Percentiles rank a stretch among this genome's conserved stretches.
Conservation (phyloP, 2,113 vertebrate species). For the Brachypteracias leptosomus region DNA sequence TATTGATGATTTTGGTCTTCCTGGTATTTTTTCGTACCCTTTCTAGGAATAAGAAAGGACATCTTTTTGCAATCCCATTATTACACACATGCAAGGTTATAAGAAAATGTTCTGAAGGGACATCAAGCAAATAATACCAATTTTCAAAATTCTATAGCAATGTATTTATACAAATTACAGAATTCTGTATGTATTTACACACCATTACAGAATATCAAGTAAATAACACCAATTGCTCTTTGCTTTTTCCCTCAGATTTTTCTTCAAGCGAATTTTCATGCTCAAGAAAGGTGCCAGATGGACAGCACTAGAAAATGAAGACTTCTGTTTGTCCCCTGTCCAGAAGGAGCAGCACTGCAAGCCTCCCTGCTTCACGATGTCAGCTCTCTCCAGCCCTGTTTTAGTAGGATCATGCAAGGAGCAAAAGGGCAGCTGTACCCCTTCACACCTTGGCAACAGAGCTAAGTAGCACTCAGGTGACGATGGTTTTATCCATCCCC, state of each 20-base stretch:
- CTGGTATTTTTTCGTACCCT: neutral
- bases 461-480: neutral
- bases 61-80: neutral
- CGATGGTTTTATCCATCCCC: neutral
- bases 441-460: neutral
- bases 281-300: constrained; percentile 52
- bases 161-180: constrained; percentile 77
- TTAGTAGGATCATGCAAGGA: constrained; percentile 12
- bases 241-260: neutral
- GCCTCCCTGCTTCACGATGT: neutral
- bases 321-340: constrained; percentile 15
- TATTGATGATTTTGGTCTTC: neutral
- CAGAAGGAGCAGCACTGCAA: neutral
- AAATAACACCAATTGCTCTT: constrained; percentile 30
- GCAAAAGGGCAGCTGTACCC: neutral
- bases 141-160: constrained; percentile 75
- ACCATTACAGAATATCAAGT: constrained; percentile 70
- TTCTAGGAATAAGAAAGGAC: neutral
- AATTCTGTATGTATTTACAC: constrained; percentile 74
- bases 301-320: constrained; percentile 42
- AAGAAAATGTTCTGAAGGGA: constrained; percentile 58
- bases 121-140: constrained; percentile 71
- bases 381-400: constrained; percentile 3
- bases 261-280: constrained; percentile 22
- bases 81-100: neutral